Base-by-base conservation (phyloP, 1,140 invertebrate genomes). In the Agrypnia vestita region DNA sequence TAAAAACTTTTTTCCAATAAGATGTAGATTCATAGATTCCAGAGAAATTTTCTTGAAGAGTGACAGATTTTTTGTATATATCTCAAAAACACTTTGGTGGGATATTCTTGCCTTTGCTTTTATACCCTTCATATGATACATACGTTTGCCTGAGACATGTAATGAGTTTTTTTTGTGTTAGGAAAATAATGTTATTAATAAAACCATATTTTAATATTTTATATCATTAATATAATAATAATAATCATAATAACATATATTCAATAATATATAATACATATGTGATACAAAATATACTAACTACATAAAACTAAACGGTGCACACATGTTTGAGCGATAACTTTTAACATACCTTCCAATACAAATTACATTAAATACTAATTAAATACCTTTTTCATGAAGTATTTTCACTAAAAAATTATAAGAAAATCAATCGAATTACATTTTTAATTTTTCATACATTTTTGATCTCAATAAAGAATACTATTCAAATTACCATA, bases 161-260 rank as follows among this genome's bases (percentile, higher is more conserved):
- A n/a, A n/a, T n/a, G n/a, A n/a, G n/a, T n/a, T n/a, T n/a, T n/a
- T n/a, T n/a, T n/a, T n/a, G n/a, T n/a, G n/a, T n/a, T n/a, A n/a
- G n/a, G n/a, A n/a, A n/a, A n/a, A n/a, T n/a, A n/a, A n/a, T n/a
- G n/a, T n/a, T n/a, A n/a, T n/a, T n/a, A n/a, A 35, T 35, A 51
- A 51, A 15, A 51, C n/a, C 1, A 1, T 51, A 62, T 12, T 62
- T 62, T 56, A 75, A 81, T 75, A 56, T 76, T 82, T 77, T 82
- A 80, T 82, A 77, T 79, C 71, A 82, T 82, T 73, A 82, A 79
- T 79, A 71, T 79, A 82, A 82, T 82, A 69, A 69, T 69, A 69
- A 69, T 69, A 78, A 82, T n/a, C n/a, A n/a, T 82, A 82, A 82
- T 77, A 82, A 82, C 80, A 82, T 82, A 73, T 82, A 76, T 82